Evolutionary conservation across 37 sponge, comb jelly and placozoan genomes (phyloP).

Genomic region (Trichoplax adhaerens): DNA sequence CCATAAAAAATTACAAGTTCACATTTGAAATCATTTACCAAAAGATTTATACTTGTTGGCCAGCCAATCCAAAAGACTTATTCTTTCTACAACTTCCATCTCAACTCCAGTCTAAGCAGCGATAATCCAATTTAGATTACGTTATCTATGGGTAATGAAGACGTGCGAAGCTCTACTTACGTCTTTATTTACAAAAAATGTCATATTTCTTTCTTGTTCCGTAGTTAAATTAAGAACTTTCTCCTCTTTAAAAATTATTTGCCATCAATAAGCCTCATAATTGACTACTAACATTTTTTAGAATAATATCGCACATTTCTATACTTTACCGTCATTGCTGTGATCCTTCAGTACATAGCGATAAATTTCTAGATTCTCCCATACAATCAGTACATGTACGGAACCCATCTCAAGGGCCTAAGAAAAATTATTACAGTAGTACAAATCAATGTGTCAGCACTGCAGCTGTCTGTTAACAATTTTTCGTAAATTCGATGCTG

Average conservation of each 20-base stretch:
- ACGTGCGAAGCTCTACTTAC: background rate
- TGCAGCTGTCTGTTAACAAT: too few species aligned
- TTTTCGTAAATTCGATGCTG: too few species aligned
- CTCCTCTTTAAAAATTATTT: constrained; percentile 24
- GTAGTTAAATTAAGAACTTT: constrained; percentile 62
- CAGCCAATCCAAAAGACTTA: constrained; percentile 84
- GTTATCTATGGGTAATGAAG: too few species aligned
- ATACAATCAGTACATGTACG: constrained; percentile 90
- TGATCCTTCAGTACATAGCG: constrained; percentile 17
- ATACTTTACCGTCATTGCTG: background rate
- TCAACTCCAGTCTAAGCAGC: constrained; percentile 60
- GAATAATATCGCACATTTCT: constrained; percentile 1
- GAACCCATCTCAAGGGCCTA: constrained; percentile 84
- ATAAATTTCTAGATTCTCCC: constrained; percentile 87
- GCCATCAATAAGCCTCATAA: background rate
- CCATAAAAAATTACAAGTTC: background rate
- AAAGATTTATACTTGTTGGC: constrained; percentile 94
- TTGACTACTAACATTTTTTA: background rate
- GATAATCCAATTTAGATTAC: background rate
- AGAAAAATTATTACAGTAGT: background rate
- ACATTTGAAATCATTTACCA: constrained; percentile 22
- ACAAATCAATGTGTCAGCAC: background rate
- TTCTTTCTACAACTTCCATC: constrained; percentile 73
- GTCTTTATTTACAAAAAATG: constrained; percentile 69
- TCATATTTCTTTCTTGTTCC: constrained; percentile 91